Evolutionary conservation across 2,888 invertebrate species (phyloP).

Genomic region (Dastarcus helophoroides): DNA sequence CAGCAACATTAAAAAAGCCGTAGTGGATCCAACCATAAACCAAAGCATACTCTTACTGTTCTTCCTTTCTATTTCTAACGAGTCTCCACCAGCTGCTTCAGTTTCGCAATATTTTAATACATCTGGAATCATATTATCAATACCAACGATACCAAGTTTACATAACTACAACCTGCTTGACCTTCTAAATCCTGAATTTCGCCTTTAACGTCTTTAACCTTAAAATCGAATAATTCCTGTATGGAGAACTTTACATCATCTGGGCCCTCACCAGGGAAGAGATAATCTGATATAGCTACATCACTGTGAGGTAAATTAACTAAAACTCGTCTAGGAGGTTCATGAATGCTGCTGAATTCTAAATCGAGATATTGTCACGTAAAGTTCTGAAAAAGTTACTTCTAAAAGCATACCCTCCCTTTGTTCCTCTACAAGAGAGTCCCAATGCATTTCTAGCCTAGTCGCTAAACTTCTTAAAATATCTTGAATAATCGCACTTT

Average conservation of each 20-base stretch:
- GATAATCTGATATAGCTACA: conserved; percentile 75
- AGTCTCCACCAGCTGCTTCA: no score
- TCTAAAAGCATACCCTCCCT: conserved; percentile 46
- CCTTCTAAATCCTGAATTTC: conserved; percentile 62
- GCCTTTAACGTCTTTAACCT: conserved; percentile 48
- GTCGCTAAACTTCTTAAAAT: conserved; percentile 74
- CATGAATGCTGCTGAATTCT: conserved; percentile 74
- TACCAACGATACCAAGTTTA: no score
- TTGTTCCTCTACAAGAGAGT: conserved; percentile 77
- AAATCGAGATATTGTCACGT: conserved; percentile 22
- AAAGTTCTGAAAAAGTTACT: neutral
- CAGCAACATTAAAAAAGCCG: no score
- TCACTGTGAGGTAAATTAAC: conserved; percentile 53
- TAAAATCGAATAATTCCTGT: conserved; percentile 68
- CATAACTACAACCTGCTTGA: conserved; percentile 74
- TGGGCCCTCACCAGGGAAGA: conserved; percentile 82
- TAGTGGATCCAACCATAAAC: no score
- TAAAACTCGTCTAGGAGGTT: conserved; percentile 78
- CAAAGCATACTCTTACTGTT: no score
- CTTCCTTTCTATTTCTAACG: no score
- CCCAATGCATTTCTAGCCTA: conserved; percentile 84
- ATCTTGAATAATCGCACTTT: conserved; percentile 67
- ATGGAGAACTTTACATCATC: conserved; percentile 71
- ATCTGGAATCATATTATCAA: no score
- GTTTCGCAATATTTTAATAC: no score